A percentile compares a stretch with the other conserved stretches of the same genome.
These are phyloP conservation scores for Rhinatrema bivittatum DNA, from an alignment of 2,797 vertebrate species.

Conservation along the genomic window DNA sequence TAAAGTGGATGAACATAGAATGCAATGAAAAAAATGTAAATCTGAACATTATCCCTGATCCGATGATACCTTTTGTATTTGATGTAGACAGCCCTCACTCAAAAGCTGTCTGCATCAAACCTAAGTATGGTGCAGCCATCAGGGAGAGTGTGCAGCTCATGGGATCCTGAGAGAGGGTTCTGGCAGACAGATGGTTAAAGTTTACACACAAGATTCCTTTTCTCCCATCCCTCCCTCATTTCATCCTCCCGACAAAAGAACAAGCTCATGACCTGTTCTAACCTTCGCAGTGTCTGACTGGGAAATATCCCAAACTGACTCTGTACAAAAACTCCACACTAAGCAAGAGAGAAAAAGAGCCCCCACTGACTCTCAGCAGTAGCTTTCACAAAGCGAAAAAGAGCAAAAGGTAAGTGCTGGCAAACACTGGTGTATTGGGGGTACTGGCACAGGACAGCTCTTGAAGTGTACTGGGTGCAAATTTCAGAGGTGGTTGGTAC, in stretches of 20 bases:
- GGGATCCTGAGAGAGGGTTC: too few relatives aligned
- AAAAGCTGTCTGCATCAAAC: too few relatives aligned
- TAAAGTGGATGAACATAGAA: too few relatives aligned
- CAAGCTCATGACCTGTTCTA: neutral
- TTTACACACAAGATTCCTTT: neutral
- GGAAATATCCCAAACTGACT: neutral
- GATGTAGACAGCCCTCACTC: too few relatives aligned
- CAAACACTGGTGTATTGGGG: neutral
- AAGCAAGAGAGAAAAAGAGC: neutral
- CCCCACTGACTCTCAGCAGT: neutral
- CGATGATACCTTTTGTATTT: too few relatives aligned
- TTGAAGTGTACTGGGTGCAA: too few relatives aligned
- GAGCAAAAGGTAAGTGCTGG: neutral
- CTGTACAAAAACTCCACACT: neutral
- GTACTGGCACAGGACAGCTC: neutral
- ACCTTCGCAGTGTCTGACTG: neutral
- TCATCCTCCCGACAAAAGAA: neutral
- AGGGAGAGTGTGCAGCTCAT: too few relatives aligned
- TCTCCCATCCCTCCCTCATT: neutral
- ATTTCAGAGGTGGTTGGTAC: too few relatives aligned
- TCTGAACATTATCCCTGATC: too few relatives aligned
- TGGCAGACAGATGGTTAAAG: neutral
- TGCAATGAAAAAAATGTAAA: too few relatives aligned
- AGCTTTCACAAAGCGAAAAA: neutral
- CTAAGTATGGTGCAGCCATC: too few relatives aligned